phyloP scores from a whole-genome alignment of 2,888 invertebrate genomes.

The Marasmarcha lunaedactyla region DNA sequence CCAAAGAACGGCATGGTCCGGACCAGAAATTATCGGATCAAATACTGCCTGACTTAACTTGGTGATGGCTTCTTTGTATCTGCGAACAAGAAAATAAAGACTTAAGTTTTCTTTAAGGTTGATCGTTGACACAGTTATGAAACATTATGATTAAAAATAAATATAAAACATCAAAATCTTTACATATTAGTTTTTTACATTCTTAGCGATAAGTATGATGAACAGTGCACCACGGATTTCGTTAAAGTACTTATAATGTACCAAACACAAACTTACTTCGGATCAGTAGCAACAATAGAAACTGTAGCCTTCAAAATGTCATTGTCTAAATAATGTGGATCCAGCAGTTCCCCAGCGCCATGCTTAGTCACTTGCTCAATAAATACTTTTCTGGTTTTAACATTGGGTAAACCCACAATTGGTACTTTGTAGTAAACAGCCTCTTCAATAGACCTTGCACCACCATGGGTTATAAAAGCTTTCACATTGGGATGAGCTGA shows the following conservation, averaged over 20 bases:
- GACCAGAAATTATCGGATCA: slow-evolving; percentile 43
- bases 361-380: slow-evolving; percentile 42
- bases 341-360: slow-evolving; percentile 46
- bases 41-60: slow-evolving; percentile 30
- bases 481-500: slow-evolving; percentile 54
- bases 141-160: no score
- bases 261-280: slow-evolving; percentile 40
- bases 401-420: slow-evolving; percentile 45
- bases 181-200: background rate
- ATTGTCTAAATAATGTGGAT: slow-evolving; percentile 43
- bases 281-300: slow-evolving; percentile 27
- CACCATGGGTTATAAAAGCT: slow-evolving; percentile 54
- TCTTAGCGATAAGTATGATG: no score
- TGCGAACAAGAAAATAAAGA: slow-evolving; percentile 20
- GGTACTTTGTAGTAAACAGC: slow-evolving; percentile 53
- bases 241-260: no score
- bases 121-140: no score
- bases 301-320: slow-evolving; percentile 35
- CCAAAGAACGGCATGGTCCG: slow-evolving; percentile 63
- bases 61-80: slow-evolving; percentile 40
- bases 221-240: no score
- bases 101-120: no score
- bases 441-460: slow-evolving; percentile 55
- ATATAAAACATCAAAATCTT: no score
- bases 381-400: slow-evolving; percentile 42